phyloP scores from a whole-genome alignment of 2,888 invertebrate genomes.

The Noctua comes region DNA sequence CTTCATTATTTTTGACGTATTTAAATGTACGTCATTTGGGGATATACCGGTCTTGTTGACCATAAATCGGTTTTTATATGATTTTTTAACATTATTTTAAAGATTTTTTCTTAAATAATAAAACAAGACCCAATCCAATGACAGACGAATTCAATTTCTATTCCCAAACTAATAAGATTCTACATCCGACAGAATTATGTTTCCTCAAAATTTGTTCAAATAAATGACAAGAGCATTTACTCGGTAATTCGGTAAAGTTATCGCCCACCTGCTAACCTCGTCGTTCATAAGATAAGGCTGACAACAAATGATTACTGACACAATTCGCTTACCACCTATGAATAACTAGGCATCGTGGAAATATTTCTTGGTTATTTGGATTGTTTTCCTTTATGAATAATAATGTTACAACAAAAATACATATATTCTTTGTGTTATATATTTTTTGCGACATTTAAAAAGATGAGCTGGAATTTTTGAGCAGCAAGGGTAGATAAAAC shows the following conservation, averaged over 20 bases:
- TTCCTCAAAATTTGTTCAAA: constrained; percentile 21
- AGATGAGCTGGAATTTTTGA: background rate
- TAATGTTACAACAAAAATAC: background rate
- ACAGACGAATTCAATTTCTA: background rate
- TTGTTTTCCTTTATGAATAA: constrained; percentile 7
- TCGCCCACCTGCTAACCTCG: constrained; percentile 49
- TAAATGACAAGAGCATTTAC: constrained; percentile 33
- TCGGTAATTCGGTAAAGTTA: constrained; percentile 49
- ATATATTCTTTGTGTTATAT: background rate
- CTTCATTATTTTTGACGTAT: background rate
- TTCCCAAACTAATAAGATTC: background rate
- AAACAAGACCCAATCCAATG: background rate
- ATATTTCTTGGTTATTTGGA: constrained; percentile 7
- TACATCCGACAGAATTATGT: background rate
- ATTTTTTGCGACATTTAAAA: too few species aligned
- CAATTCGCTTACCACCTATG: constrained; percentile 40
- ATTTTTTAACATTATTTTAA: background rate
- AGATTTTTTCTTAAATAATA: background rate
- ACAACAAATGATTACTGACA: constrained; percentile 70
- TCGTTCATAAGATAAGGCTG: constrained; percentile 56
- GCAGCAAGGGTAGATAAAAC: background rate
- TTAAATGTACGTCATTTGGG: background rate
- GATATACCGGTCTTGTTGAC: background rate
- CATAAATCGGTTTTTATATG: background rate
- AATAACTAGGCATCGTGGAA: constrained; percentile 26